These are phyloP conservation scores for Antheraea mylitta DNA, from an alignment of 1,140 invertebrate species.

Conservation along the genomic window DNA sequence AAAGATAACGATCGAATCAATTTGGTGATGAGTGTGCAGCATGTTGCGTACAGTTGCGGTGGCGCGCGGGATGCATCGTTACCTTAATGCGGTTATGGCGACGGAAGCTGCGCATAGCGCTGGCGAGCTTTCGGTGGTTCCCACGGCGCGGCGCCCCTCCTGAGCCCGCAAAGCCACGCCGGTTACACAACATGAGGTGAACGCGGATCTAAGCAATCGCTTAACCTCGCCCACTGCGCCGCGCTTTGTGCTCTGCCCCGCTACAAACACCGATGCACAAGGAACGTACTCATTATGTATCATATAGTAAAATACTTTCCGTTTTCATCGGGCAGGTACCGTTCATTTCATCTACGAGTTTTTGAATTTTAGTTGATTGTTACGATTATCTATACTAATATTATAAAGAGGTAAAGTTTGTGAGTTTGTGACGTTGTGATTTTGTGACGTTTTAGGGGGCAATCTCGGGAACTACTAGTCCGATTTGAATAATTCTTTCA, in stretches of 20 bases:
- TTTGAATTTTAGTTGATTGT: background rate
- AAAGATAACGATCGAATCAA: slow-evolving; percentile 64
- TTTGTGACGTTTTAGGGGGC: too few species aligned
- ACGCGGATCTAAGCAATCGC: slow-evolving; percentile 77
- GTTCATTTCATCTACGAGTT: background rate
- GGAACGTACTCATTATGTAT: background rate
- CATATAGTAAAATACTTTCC: background rate
- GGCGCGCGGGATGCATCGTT: slow-evolving; percentile 68
- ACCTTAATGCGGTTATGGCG: slow-evolving; percentile 63
- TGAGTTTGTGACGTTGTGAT: too few species aligned
- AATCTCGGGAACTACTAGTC: too few species aligned
- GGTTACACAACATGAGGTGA: slow-evolving; percentile 76
- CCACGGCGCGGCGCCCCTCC: slow-evolving; percentile 65
- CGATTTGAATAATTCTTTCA: too few species aligned
- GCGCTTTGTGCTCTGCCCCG: slow-evolving; percentile 58
- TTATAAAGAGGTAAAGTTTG: too few species aligned
- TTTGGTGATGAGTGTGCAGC: slow-evolving; percentile 45
- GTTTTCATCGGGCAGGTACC: background rate
- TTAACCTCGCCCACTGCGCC: slow-evolving; percentile 76
- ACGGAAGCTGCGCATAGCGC: slow-evolving; percentile 69
- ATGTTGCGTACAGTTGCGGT: slow-evolving; percentile 42
- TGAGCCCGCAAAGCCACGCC: slow-evolving; percentile 16
- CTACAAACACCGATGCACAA: slow-evolving; percentile 45
- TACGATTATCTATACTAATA: too few species aligned
- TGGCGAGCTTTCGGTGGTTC: slow-evolving; percentile 74